Evolutionary conservation across 2,888 invertebrate species (phyloP), one percentile per base, ranked within the genome.

Genomic region (Eubasilissa splendida): DNA sequence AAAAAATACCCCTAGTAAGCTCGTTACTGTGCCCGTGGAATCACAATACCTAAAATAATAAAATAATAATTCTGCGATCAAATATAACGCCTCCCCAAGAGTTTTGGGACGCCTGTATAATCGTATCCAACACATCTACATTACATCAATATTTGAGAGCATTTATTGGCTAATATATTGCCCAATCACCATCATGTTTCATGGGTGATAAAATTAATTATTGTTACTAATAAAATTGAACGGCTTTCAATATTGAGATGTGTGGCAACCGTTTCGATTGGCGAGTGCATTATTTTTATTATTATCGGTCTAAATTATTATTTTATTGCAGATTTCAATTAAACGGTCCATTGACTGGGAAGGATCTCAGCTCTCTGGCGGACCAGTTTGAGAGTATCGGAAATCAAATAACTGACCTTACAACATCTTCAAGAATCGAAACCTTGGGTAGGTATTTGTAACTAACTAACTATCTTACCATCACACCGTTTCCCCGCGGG

Each of bases 351-450:
- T 89, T 94, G 14, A 91, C 93, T 3, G 91, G 90, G 65, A 93
- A 91, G 85, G 94, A 94, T 85, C 86, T 94, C 31, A 91, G 91
- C 52, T 92, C 93, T 1, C 88, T 94, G 78, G 91, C 93, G 0
- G 93, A 94, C 84, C 94, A 94, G 86, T 87, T 94, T 74, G 92
- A 93, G 84, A 93, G 92, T 80, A 91, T 94, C 66, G 92, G 93
- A 0, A 92, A 92, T 63, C 93, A 94, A 89, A 91, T 96, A 84
- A 92, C 91, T 56, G 95, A 96, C 86, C 89, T 93, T 22, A 92
- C 92, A 50, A 94, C 93, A 1, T 93, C 94, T 1, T 93, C 93
- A n/a, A 92, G 93, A 86, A 90, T 96, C 86, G 94, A 95, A 86
- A 93, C 93, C 63, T 89, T 96, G 85, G 92, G 92, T 88, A 89